Evolutionary conservation across 2,113 vertebrate species (phyloP).

Genomic region (Burhinus oedicnemus): DNA sequence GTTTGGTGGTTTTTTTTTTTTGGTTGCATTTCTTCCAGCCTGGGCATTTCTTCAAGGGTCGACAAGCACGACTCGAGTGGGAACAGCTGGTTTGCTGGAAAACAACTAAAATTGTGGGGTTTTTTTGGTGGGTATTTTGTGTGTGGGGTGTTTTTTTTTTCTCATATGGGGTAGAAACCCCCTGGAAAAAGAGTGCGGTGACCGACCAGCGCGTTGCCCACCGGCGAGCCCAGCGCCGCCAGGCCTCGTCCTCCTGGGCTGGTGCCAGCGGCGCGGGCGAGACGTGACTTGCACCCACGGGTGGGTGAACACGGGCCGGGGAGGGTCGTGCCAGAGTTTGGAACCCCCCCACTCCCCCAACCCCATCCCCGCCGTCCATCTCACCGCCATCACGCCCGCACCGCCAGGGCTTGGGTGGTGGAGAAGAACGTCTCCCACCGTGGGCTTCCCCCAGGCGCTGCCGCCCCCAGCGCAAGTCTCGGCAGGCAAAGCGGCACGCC

Average conservation of each 20-base stretch:
- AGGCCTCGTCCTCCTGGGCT: neutral
- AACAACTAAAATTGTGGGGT: neutral
- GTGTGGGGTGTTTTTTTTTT: neutral
- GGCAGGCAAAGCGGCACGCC: neutral
- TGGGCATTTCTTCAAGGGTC: neutral
- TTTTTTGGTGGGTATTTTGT: no score
- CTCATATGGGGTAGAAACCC: neutral
- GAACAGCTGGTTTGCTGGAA: neutral
- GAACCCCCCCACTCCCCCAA: no score
- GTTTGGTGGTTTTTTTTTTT: no score
- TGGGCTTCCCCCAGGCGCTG: neutral
- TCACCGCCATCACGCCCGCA: neutral
- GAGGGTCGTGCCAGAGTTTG: fast-evolving
- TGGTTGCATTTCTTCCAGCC: neutral
- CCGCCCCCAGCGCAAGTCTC: neutral
- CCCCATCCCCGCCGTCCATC: neutral
- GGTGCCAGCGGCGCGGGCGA: neutral
- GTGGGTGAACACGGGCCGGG: neutral
- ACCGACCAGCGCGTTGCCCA: neutral
- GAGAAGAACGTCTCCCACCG: neutral
- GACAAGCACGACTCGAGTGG: neutral
- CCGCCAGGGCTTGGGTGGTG: fast-evolving
- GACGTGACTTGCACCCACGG: fast-evolving
- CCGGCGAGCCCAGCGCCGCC: fast-evolving
- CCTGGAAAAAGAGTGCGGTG: fast-evolving